Conservation (phyloP, 2,888 invertebrate species). For the Agriopis marginaria region DNA sequence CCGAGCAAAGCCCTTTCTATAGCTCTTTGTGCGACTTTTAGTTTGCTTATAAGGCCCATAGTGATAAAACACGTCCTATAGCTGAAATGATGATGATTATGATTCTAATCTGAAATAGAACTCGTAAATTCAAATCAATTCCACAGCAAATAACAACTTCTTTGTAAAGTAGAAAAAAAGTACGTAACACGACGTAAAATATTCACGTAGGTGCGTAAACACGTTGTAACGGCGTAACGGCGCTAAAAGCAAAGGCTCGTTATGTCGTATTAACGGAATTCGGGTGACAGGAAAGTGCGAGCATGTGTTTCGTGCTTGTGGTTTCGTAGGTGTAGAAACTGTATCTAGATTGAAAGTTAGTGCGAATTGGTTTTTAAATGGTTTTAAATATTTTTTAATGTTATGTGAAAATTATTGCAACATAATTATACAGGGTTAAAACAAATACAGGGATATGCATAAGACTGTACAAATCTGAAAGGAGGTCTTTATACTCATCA, state of each 20-base stretch:
- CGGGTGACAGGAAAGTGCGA: slow-evolving; percentile 16
- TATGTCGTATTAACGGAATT: slow-evolving; percentile 39
- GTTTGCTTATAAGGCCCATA: too few species aligned
- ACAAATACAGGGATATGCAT: too few species aligned
- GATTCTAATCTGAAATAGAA: neutral
- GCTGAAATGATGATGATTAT: too few species aligned
- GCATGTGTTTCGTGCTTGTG: slow-evolving; percentile 7
- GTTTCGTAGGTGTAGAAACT: slow-evolving; percentile 20
- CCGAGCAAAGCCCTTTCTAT: too few species aligned
- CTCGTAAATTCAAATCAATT: slow-evolving; percentile 1
- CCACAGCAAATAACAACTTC: neutral
- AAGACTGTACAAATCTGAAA: too few species aligned
- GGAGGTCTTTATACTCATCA: too few species aligned
- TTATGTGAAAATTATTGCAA: too few species aligned
- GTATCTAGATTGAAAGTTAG: neutral
- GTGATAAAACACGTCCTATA: too few species aligned
- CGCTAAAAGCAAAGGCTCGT: slow-evolving; percentile 48
- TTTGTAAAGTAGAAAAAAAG: slow-evolving; percentile 8
- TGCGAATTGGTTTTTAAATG: too few species aligned
- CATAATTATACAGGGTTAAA: too few species aligned
- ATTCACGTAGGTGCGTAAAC: slow-evolving; percentile 13
- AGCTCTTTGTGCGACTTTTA: too few species aligned
- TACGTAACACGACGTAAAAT: slow-evolving; percentile 27
- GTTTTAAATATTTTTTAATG: too few species aligned
- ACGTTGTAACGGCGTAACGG: slow-evolving; percentile 36